Base-by-base conservation (phyloP, 1,140 invertebrate genomes). In the Triops longicaudatus region DNA sequence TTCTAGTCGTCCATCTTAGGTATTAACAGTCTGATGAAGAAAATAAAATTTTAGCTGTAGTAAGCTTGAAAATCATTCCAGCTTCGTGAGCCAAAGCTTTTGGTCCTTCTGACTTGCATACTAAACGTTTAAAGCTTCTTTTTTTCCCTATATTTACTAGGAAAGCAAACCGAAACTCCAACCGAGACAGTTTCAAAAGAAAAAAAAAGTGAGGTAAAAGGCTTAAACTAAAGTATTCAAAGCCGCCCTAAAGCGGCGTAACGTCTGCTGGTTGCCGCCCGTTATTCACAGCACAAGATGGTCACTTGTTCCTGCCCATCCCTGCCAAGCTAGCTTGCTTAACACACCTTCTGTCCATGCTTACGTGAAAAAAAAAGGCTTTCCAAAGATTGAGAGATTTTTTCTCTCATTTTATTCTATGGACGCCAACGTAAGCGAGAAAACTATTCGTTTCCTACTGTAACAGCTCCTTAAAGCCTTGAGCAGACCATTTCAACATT, bases 211-310 rank as follows among this genome's bases (percentile, higher is more conserved):
- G 4, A 17, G 17, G 50, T 17, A 63, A 63, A 63, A 22, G 50
- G 50, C 50, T 63, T 63, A 22, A 63, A 63, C 50, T 63, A 63
- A 63, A 3, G 50, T 22, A 63, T 63, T 63, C 50, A 63, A 63
- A 63, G 50, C 50, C 31, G 31, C 31, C 31, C 31, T 7, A 37
- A 63, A 17, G 22, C 14, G 50, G 17, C 50, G 7, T 63, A 63
- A 17, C 50, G 50, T 63, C 50, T 63, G 50, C 50, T 63, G 50
- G 50, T 63, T 63, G 50, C 50, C 50, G 50, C 50, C 50, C 50
- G 50, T 63, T 63, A 63, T 63, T 63, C 22, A 63, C 50, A 63
- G 50, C 50, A n/a, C 50, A 63, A 63, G 50, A 63, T 63, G 50
- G 50, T 22, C 50, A 63, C 50, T 63, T 63, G 50, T 63, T 22